Conservation (phyloP, 2,888 invertebrate genomes). For the Platerodrilus igneus region DNA sequence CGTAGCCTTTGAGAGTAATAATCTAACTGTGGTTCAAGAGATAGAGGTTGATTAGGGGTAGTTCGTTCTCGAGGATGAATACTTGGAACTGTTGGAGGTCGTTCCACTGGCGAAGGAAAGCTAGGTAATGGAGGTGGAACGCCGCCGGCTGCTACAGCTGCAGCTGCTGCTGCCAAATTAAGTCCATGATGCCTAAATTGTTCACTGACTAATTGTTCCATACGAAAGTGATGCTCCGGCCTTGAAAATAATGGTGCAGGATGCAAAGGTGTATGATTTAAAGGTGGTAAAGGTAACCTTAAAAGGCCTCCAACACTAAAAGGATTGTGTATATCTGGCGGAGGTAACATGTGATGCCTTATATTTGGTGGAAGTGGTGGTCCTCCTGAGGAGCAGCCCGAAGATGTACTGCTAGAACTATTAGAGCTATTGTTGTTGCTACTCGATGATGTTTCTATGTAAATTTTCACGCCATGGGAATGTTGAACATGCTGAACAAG, state of each 20-base stretch:
- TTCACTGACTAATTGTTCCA: slow-evolving; percentile 80
- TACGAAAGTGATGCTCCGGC: slow-evolving; percentile 75
- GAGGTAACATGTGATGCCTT: slow-evolving; percentile 65
- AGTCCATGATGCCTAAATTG: slow-evolving; percentile 77
- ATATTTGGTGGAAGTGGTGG: slow-evolving; percentile 58
- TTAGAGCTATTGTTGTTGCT: slow-evolving; percentile 54
- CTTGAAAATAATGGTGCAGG: slow-evolving; percentile 71
- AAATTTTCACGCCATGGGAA: slow-evolving; percentile 90
- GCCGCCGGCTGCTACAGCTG: slow-evolving; percentile 60
- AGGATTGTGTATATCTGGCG: slow-evolving; percentile 70
- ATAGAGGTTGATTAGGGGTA: slow-evolving; percentile 60
- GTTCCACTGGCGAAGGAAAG: slow-evolving; percentile 59
- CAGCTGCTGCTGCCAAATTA: slow-evolving; percentile 71
- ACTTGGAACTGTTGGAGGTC: slow-evolving; percentile 52
- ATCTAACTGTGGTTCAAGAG: slow-evolving; percentile 88
- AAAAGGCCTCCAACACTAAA: slow-evolving; percentile 69
- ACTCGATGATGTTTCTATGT: slow-evolving; percentile 61
- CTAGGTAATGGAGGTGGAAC: slow-evolving; percentile 58
- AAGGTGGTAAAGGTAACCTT: slow-evolving; percentile 70
- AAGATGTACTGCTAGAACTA: slow-evolving; percentile 52
- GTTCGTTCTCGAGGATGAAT: slow-evolving; percentile 50
- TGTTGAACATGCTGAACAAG: slow-evolving; percentile 93
- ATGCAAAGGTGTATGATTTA: slow-evolving; percentile 66
- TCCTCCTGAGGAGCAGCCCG: slow-evolving; percentile 48
- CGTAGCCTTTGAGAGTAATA: slow-evolving; percentile 99